Conservation (phyloP, 2,888 invertebrate genomes). For the Eristalis pertinax region DNA sequence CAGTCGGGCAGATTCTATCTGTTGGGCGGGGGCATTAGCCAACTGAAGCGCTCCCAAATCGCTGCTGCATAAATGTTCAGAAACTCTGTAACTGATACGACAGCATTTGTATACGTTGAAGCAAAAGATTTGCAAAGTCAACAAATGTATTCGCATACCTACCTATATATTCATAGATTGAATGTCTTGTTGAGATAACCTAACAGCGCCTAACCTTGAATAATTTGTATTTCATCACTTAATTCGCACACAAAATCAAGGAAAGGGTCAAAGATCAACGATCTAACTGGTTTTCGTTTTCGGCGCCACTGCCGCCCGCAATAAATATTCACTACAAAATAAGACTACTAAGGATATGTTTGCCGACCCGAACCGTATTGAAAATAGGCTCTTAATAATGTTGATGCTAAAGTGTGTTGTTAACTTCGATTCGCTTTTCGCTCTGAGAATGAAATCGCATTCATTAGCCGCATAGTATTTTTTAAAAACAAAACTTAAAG, state of each 20-base stretch:
- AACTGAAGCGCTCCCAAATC: too few relatives aligned
- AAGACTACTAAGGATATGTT: background rate
- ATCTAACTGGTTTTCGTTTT: background rate
- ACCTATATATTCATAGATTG: background rate
- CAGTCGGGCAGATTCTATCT: too few relatives aligned
- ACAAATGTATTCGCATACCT: background rate
- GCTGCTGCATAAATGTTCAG: too few relatives aligned
- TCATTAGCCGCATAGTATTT: background rate
- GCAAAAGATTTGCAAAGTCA: background rate
- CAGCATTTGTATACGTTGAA: too few relatives aligned
- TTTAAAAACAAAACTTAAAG: too few relatives aligned
- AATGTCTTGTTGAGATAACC: background rate
- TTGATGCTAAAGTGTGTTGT: background rate
- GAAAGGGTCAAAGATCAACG: background rate
- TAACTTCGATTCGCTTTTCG: background rate
- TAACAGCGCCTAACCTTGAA: background rate
- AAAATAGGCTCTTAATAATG: background rate
- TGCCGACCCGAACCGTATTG: background rate
- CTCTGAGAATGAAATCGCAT: background rate
- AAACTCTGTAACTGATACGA: too few relatives aligned
- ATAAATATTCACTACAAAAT: background rate
- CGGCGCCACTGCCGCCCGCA: background rate
- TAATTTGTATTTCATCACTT: background rate
- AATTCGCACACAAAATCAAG: background rate
- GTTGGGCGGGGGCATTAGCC: too few relatives aligned